phyloP scores from a whole-genome alignment of 1,140 invertebrate genomes.

The Meloidogyne exigua region DNA sequence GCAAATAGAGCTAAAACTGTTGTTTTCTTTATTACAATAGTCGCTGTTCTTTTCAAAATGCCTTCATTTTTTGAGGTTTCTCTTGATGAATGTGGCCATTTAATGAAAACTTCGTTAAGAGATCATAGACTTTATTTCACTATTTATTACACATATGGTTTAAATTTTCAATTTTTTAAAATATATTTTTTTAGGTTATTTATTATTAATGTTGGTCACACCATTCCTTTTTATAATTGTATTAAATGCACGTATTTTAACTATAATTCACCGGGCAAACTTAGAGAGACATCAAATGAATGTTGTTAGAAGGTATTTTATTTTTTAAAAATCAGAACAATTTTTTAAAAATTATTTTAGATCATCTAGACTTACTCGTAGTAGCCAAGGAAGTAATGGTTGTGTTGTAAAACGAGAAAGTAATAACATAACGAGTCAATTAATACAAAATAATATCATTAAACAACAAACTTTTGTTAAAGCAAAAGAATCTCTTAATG shows the following conservation, averaged over 20 bases:
- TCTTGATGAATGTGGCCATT: slow-evolving; percentile 56
- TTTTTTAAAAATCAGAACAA: neutral
- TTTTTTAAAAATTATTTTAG: neutral
- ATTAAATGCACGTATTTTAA: slow-evolving; percentile 44
- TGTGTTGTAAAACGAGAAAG: slow-evolving; percentile 1
- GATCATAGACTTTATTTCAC: slow-evolving; percentile 53
- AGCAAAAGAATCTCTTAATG: neutral
- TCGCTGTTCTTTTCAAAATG: slow-evolving; percentile 49
- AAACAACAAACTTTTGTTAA: neutral
- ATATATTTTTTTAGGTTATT: slow-evolving; percentile 36
- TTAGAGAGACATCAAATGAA: slow-evolving; percentile 10
- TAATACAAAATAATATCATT: neutral
- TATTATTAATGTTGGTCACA: slow-evolving; percentile 52
- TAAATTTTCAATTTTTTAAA: neutral
- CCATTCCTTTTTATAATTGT: slow-evolving; percentile 60
- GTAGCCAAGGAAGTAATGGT: slow-evolving; percentile 13
- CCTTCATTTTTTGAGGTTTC: slow-evolving; percentile 60
- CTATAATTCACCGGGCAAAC: slow-evolving; percentile 29
- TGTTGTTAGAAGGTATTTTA: slow-evolving; percentile 13
- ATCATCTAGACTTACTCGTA: neutral
- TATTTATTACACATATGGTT: slow-evolving; percentile 59
- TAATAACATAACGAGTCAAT: neutral
- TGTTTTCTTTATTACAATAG: slow-evolving; percentile 26
- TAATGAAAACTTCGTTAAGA: slow-evolving; percentile 45
- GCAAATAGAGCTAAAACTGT: slow-evolving; percentile 33